Percentiles rank a stretch among this genome's conserved stretches.
phyloP scores from a whole-genome alignment of 30 jellyfish, hydroid and myxozoan species.

The Hydractinia echinata region DNA sequence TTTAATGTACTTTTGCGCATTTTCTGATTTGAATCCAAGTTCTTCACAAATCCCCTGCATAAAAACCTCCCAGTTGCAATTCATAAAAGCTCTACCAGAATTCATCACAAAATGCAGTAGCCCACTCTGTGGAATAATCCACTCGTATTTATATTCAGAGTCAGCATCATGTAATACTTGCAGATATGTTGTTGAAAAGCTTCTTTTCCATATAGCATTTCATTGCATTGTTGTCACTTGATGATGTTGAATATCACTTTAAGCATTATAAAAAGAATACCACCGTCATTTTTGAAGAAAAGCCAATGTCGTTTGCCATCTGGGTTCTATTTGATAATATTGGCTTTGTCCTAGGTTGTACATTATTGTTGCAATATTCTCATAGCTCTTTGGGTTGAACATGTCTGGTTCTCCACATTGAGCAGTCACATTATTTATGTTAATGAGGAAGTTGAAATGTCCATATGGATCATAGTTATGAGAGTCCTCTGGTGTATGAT shows the following conservation, averaged over 20 bases:
- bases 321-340: not conserved
- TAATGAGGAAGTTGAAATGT: not conserved
- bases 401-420: slow-evolving; percentile 43
- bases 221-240: slow-evolving; percentile 14
- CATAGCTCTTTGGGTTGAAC: slow-evolving; percentile 34
- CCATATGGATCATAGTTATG: not conserved
- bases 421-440: not conserved
- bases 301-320: slow-evolving; percentile 38
- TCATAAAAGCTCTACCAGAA: slow-evolving; percentile 28
- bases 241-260: slow-evolving; percentile 24
- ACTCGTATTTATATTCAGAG: slow-evolving; percentile 33
- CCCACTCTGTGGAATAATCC: slow-evolving; percentile 34
- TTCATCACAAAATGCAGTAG: slow-evolving; percentile 25
- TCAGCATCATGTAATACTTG: not conserved
- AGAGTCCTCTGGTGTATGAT: no score
- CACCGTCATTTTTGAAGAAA: slow-evolving; percentile 26
- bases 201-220: slow-evolving; percentile 6
- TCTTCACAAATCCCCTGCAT: not conserved
- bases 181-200: slow-evolving; percentile 26
- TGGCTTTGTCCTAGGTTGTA: slow-evolving; percentile 31
- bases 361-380: slow-evolving; percentile 19
- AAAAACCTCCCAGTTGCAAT: slow-evolving; percentile 20
- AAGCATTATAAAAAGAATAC: slow-evolving; percentile 13
- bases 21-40: not conserved
- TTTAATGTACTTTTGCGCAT: slow-evolving; percentile 19